These are phyloP conservation scores for Congeria kusceri DNA, from an alignment of 2,888 invertebrate species.

Conservation along the genomic window DNA sequence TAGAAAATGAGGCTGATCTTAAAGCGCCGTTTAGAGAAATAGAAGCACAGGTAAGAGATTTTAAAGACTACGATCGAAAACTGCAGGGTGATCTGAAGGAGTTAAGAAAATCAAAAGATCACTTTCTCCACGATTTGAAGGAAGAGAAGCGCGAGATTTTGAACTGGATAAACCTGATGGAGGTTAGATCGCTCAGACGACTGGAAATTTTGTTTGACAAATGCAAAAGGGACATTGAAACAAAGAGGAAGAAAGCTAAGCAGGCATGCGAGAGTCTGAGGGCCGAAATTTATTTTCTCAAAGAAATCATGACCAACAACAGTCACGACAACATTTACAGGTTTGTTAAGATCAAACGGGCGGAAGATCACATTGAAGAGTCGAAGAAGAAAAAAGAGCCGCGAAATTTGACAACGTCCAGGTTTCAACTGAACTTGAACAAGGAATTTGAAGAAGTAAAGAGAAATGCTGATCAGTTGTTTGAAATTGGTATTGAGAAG, in stretches of 20 bases:
- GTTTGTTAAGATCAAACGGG: constrained; percentile 45
- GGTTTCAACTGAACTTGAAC: constrained; percentile 46
- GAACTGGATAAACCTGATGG: constrained; percentile 59
- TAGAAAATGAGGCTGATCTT: not conserved
- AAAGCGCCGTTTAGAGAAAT: constrained; percentile 36
- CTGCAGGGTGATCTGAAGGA: constrained; percentile 47
- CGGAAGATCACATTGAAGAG: constrained; percentile 14
- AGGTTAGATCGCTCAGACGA: constrained; percentile 48
- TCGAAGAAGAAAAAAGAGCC: constrained; percentile 24
- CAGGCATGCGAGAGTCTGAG: constrained; percentile 32
- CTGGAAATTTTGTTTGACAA: constrained; percentile 46
- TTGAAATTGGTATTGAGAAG: constrained; percentile 48
- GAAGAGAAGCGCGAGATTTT: constrained; percentile 44
- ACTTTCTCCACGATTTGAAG: constrained; percentile 52
- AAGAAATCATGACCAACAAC: constrained; percentile 45
- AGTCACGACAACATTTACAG: constrained; percentile 42
- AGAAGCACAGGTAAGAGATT: constrained; percentile 36
- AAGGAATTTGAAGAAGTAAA: constrained; percentile 29
- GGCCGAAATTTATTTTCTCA: constrained; percentile 52
- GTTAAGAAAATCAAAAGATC: constrained; percentile 46
- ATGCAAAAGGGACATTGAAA: constrained; percentile 47
- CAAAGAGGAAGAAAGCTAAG: constrained; percentile 43
- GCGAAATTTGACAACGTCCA: constrained; percentile 44
- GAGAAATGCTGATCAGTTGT: constrained; percentile 40
- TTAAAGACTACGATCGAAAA: constrained; percentile 48